phyloP scores from a whole-genome alignment of 2,888 invertebrate genomes.

The Lasioglossum morio region DNA sequence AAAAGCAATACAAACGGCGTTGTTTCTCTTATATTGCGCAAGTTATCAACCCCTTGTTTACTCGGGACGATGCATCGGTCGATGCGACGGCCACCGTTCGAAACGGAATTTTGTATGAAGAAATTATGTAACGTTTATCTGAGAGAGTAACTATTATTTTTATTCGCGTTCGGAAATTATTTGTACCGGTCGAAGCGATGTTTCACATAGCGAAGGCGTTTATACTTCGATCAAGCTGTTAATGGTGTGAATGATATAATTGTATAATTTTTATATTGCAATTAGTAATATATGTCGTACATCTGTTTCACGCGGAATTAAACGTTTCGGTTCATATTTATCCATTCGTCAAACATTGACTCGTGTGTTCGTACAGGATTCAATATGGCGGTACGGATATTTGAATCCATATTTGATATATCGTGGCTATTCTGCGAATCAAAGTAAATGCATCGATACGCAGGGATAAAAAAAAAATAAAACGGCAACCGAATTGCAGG shows the following conservation, averaged over 20 bases:
- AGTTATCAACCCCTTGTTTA: slow-evolving; percentile 2
- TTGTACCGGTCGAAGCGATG: background rate
- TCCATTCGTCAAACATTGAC: background rate
- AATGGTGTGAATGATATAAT: background rate
- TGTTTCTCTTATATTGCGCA: background rate
- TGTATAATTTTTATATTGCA: background rate
- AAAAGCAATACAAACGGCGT: background rate
- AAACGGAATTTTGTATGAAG: background rate
- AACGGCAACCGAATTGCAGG: background rate
- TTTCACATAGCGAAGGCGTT: background rate
- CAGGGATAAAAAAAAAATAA: background rate
- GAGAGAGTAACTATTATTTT: background rate
- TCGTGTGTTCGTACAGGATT: background rate
- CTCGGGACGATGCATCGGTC: background rate
- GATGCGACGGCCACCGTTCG: background rate
- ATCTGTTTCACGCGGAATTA: background rate
- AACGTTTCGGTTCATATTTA: background rate
- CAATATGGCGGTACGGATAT: background rate
- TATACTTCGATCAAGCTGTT: background rate
- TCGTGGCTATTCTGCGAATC: background rate
- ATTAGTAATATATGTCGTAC: background rate
- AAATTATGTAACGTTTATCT: background rate
- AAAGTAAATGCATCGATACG: background rate
- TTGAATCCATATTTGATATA: background rate
- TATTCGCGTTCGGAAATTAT: background rate